Conservation (phyloP, 2,888 invertebrate species). For the Drosophila pseudotalamancana region DNA sequence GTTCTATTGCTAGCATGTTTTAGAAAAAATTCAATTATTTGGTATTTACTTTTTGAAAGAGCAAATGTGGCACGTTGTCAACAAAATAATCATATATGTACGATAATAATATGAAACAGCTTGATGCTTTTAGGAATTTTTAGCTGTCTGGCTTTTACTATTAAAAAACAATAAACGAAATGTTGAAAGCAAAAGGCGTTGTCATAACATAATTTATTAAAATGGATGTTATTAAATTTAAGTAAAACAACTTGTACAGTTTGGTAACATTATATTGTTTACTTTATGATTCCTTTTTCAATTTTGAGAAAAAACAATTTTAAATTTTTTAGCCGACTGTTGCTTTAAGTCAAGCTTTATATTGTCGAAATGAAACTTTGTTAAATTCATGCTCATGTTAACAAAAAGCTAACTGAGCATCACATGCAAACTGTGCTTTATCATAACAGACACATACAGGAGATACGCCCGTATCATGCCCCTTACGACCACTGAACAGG, state of each 20-base stretch:
- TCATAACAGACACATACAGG: background rate
- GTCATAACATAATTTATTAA: background rate
- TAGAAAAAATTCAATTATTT: background rate
- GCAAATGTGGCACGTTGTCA: background rate
- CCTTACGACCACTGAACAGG: background rate
- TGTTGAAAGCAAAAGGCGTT: no score
- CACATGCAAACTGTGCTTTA: background rate
- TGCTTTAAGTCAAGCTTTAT: background rate
- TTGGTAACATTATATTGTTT: background rate
- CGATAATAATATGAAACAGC: background rate
- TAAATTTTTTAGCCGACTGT: background rate
- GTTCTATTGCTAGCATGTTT: background rate
- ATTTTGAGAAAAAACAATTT: background rate
- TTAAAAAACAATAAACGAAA: background rate
- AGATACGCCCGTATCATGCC: background rate
- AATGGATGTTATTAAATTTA: background rate
- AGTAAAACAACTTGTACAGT: background rate
- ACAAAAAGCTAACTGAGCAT: no score
- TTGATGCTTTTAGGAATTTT: no score
- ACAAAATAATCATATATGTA: constrained; percentile 3
- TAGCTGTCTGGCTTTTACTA: background rate
- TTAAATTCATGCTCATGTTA: background rate
- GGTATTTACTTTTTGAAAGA: background rate
- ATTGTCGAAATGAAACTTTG: background rate
- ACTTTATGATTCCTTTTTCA: background rate